Evolutionary conservation across 2,113 vertebrate species (phyloP).

Genomic region (Mesitornis unicolor): DNA sequence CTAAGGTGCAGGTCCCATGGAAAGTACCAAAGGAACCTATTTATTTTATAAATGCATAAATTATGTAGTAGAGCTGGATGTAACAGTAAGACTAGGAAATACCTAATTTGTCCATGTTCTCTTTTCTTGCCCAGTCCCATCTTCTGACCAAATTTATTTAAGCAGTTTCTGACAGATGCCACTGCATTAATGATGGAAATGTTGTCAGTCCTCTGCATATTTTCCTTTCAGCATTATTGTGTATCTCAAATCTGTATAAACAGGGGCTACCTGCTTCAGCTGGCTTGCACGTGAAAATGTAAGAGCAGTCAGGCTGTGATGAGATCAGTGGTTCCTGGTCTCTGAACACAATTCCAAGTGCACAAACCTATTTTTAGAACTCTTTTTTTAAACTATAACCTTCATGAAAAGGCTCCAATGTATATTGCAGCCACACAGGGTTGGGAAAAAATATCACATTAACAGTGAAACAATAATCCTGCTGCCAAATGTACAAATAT

Average conservation of each 20-base stretch:
- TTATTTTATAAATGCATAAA: background rate
- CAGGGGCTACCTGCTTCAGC: background rate
- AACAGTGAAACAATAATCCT: conserved; percentile 61
- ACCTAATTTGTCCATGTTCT: background rate
- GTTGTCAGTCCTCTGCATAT: background rate
- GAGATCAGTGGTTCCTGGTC: background rate
- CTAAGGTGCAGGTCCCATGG: background rate
- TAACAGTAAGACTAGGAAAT: background rate
- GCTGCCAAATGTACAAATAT: conserved; percentile 53
- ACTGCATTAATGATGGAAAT: background rate
- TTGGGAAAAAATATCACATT: background rate
- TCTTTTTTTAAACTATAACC: background rate
- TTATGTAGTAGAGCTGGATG: background rate
- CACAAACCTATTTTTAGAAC: conserved; percentile 40
- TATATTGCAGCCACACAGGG: conserved; percentile 26
- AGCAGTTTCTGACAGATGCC: background rate
- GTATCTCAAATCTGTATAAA: background rate
- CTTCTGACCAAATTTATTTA: conserved; percentile 8
- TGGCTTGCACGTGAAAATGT: background rate
- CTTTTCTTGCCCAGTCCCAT: background rate
- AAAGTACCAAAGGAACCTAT: background rate
- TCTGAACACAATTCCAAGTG: background rate
- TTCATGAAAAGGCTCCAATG: conserved; percentile 19
- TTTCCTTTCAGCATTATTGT: background rate
- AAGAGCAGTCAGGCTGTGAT: background rate